Percentiles rank a stretch among this genome's conserved stretches.
Evolutionary conservation across 2,888 invertebrate genomes (phyloP).

Genomic region (Brachypalpus laphriformis): DNA sequence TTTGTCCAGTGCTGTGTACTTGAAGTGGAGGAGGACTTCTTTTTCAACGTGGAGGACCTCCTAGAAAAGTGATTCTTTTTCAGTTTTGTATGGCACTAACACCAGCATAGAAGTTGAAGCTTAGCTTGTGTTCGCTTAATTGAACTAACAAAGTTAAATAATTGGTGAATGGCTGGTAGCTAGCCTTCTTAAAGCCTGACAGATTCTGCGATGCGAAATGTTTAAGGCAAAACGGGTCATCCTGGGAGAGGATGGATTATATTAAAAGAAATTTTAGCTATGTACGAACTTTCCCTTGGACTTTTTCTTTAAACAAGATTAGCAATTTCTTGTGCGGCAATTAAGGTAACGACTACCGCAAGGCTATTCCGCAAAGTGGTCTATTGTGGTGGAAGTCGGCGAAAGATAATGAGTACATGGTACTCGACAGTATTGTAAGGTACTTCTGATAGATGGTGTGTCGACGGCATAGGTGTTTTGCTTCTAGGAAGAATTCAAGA

Average conservation of each 20-base stretch:
- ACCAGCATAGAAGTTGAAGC: slow-evolving; percentile 21
- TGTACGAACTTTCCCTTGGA: not conserved
- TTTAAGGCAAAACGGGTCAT: not conserved
- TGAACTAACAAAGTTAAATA: slow-evolving; percentile 63
- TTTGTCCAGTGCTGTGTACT: slow-evolving; percentile 52
- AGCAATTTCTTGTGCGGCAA: not conserved
- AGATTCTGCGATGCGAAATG: slow-evolving; percentile 1
- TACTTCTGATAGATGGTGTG: too few species aligned
- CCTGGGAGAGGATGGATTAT: not conserved
- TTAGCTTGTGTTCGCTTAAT: slow-evolving; percentile 46
- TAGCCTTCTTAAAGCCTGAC: slow-evolving; percentile 7
- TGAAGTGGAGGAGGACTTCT: slow-evolving; percentile 52
- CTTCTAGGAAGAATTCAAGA: too few species aligned
- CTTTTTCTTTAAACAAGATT: not conserved
- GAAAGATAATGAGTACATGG: not conserved
- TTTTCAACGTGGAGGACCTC: slow-evolving; percentile 49
- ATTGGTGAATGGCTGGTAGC: slow-evolving; percentile 26
- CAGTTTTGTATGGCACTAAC: slow-evolving; percentile 14
- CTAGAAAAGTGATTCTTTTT: slow-evolving; percentile 51
- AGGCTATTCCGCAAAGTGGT: not conserved
- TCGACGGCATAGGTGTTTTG: not conserved
- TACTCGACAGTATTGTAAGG: too few species aligned
- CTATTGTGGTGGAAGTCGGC: not conserved
- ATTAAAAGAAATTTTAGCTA: not conserved
- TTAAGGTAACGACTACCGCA: not conserved